Base-by-base conservation (phyloP, 2,797 vertebrate species). In the Lycodopsis pacificus region DNA sequence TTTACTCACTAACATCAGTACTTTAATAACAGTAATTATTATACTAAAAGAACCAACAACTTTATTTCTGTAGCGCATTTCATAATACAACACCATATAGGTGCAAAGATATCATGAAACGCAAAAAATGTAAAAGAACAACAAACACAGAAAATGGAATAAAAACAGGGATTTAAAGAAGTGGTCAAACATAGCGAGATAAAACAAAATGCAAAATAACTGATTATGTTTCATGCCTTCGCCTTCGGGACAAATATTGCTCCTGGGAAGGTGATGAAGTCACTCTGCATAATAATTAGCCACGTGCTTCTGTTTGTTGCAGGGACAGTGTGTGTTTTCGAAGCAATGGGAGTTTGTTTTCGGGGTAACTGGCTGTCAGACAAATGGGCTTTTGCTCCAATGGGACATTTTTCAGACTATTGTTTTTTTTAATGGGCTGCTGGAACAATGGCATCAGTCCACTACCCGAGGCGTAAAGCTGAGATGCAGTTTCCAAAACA, bases 281-380 rank as follows among this genome's bases (percentile, higher is more conserved):
- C 53, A 27, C 25, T 54, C 53, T 56, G 22, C 53, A 56, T 56
- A 30, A 56, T 56, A 56, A 27, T 56, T 56, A 56, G 53, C 53
- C 53, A 56, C 12, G 5, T 56, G 22, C 53, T 56, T 30, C 25
- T 27, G 25, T 14, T 27, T 27, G 25, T 27, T 27, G 13, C 3
- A 7, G 53, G 22, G 22, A 15, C 49, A 51, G 49, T 22, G 49
- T n/a, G n/a, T 11, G 12, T 51, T 22, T n/a, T 51, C 10, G 20
- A 51, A 51, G 48, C 48, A 51, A n/a, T n/a, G 19, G 20, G 48
- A 51, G 48, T 51, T 51, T 51, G 4, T 51, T 9, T 51, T 51
- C 48, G 20, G 48, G 8, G 5, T 51, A n/a, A 49, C 9, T 10
- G 48, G 8, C 48, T 46, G 44, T 17, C 48, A 51, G 49, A 51